These are phyloP conservation scores for Pardosa pseudoannulata DNA, from an alignment of 2,888 invertebrate genomes.

Conservation along the genomic window DNA sequence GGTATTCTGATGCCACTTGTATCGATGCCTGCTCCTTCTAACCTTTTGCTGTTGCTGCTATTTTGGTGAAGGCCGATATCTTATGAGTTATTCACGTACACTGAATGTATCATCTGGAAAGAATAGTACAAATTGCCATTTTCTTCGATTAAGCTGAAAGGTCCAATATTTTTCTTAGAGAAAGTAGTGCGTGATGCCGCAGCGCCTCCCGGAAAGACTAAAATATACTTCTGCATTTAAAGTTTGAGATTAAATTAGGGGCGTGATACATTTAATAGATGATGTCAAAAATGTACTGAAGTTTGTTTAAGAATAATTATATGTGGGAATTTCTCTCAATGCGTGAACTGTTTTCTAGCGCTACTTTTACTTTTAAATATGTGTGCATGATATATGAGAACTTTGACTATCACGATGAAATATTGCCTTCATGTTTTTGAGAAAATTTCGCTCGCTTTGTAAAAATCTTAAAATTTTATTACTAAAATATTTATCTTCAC, in stretches of 20 bases:
- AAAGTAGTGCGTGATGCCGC: neutral
- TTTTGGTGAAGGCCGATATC: slow-evolving; percentile 15
- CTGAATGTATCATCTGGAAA: slow-evolving; percentile 3
- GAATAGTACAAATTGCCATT: slow-evolving; percentile 10
- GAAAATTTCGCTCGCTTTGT: too few relatives aligned
- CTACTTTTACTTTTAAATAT: too few relatives aligned
- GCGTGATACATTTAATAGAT: neutral
- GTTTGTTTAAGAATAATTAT: too few relatives aligned
- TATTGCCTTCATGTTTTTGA: too few relatives aligned
- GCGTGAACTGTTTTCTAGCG: too few relatives aligned
- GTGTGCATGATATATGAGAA: too few relatives aligned
- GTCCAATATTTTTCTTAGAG: slow-evolving; percentile 13
- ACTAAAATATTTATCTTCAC: too few relatives aligned
- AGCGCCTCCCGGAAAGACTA: neutral
- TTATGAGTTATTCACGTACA: slow-evolving; percentile 13
- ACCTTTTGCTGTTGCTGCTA: neutral
- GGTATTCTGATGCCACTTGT: slow-evolving; percentile 45
- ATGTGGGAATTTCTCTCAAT: too few relatives aligned
- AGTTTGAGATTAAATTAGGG: neutral
- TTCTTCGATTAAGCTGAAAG: slow-evolving; percentile 10
- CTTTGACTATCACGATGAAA: too few relatives aligned
- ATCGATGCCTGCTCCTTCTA: slow-evolving; percentile 28
- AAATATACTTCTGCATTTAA: neutral
- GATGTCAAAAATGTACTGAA: neutral
- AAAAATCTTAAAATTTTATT: too few relatives aligned